Conservation (phyloP, 35 echinoderm and acorn worm genomes). For the Lytechinus pictus region DNA sequence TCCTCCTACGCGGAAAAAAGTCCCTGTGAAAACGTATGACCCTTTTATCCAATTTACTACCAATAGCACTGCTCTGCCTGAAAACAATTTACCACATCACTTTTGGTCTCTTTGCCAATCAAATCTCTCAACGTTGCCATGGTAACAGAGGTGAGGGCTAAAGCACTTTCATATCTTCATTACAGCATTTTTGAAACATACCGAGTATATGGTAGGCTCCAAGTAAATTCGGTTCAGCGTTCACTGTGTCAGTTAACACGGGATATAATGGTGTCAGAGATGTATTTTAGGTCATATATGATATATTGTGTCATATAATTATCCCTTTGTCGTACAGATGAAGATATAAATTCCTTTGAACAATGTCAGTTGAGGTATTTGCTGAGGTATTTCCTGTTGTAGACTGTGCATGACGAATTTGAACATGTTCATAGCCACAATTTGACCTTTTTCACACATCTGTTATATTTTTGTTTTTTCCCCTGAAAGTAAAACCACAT, state of each 20-base stretch:
- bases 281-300: neutral
- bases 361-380: neutral
- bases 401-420: neutral
- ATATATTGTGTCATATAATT: neutral
- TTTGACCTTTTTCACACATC: no score
- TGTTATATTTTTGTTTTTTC: no score
- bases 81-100: slow-evolving; percentile 37
- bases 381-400: neutral
- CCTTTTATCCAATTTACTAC: slow-evolving; percentile 46
- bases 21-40: slow-evolving; percentile 28
- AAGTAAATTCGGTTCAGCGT: neutral
- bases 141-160: slow-evolving; percentile 16
- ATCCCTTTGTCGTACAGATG: neutral
- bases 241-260: neutral
- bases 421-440: no score
- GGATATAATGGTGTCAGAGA: neutral
- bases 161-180: slow-evolving; percentile 33
- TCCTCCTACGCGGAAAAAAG: slow-evolving; percentile 6
- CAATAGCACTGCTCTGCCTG: neutral
- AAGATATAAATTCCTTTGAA: neutral
- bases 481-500: no score
- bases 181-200: neutral
- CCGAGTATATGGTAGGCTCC: neutral
- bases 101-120: slow-evolving; percentile 42
- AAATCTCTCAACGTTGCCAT: slow-evolving; percentile 23